Conservation (phyloP, 2,888 invertebrate genomes). For the Heterodera filipjevi region DNA sequence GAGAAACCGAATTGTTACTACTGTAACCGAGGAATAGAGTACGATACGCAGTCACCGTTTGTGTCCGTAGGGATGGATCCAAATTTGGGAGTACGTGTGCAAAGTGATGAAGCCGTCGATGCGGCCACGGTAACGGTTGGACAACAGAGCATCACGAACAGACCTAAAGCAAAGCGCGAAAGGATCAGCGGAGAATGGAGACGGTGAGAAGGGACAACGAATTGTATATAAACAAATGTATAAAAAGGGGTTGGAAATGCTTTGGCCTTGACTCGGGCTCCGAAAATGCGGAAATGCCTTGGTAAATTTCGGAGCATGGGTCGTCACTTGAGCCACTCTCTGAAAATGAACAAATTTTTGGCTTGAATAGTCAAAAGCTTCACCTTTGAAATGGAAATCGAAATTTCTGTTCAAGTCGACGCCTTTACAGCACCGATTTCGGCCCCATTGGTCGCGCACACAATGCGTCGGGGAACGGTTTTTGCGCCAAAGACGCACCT, state of each 20-base stretch:
- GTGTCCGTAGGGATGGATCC: conserved; percentile 65
- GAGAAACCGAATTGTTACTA: neutral
- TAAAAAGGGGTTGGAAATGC: neutral
- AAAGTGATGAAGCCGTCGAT: conserved; percentile 65
- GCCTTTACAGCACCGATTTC: conserved; percentile 62
- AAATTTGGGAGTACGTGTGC: conserved; percentile 64
- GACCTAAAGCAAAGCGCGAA: conserved; percentile 44
- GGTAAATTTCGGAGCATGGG: conserved; percentile 64
- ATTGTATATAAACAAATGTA: neutral
- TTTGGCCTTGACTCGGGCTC: conserved; percentile 61
- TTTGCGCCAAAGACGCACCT: conserved; percentile 56
- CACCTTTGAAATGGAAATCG: conserved; percentile 55
- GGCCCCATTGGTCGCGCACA: conserved; percentile 53
- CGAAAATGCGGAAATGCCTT: conserved; percentile 61
- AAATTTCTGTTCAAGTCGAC: conserved; percentile 65
- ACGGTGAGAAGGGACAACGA: neutral
- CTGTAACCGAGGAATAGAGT: neutral
- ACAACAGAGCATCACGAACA: conserved; percentile 54
- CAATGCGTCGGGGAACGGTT: conserved; percentile 50
- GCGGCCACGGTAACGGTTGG: conserved; percentile 51
- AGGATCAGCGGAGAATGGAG: neutral
- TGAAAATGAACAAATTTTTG: conserved; percentile 28
- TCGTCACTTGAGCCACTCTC: conserved; percentile 62
- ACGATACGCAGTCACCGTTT: conserved; percentile 28
- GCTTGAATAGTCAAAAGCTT: neutral